A percentile compares a stretch with the other conserved stretches of the same genome.
Conservation (phyloP, 1,140 invertebrate genomes). For the Bombyx mandarina region DNA sequence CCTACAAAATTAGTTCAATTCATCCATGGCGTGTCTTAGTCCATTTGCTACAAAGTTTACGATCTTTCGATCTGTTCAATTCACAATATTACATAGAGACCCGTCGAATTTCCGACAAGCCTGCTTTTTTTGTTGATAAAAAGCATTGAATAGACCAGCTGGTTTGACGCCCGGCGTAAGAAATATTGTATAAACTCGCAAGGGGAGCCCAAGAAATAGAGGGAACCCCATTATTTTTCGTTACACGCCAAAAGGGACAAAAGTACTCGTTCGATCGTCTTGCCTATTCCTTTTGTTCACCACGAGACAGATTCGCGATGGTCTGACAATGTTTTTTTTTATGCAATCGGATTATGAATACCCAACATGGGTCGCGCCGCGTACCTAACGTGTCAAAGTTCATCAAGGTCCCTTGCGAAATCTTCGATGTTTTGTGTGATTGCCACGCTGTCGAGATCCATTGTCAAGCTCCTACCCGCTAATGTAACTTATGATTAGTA, state of each 20-base stretch:
- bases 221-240: constrained; percentile 32
- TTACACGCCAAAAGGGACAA: constrained; percentile 21
- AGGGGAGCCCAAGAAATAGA: constrained; percentile 37
- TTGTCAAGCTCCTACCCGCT: neutral
- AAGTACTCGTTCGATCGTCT: constrained; percentile 4
- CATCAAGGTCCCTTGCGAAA: constrained; percentile 26
- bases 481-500: too few species aligned
- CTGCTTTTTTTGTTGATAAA: constrained; percentile 23
- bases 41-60: too few species aligned
- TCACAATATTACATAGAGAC: constrained; percentile 5
- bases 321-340: constrained; percentile 24
- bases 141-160: constrained; percentile 53
- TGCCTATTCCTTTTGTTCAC: constrained; percentile 32
- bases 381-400: constrained; percentile 47
- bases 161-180: constrained; percentile 34
- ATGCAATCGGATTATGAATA: constrained; percentile 19
- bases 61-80: too few species aligned
- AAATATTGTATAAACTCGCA: constrained; percentile 37
- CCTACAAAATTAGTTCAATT: too few species aligned
- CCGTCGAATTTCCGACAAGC: constrained; percentile 32
- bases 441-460: neutral
- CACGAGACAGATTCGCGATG: constrained; percentile 36
- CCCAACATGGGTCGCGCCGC: constrained; percentile 31
- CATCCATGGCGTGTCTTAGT: too few species aligned
- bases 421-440: neutral